Base-by-base conservation (phyloP, 2,888 invertebrate genomes). In the Nephrocerus scutellatus region DNA sequence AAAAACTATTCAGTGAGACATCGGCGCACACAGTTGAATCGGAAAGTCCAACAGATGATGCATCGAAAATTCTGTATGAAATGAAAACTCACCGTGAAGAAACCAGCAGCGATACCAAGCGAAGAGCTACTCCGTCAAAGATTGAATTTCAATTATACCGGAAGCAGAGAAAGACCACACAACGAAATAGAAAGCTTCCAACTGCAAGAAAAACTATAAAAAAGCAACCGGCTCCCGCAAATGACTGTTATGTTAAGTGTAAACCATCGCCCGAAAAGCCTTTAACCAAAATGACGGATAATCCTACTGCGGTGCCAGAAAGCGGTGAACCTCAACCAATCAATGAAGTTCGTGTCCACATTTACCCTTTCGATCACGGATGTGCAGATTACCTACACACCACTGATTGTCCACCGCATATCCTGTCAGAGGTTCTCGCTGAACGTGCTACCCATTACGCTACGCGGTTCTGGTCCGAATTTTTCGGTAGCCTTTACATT, bases 301-400 rank as follows among this genome's bases (percentile, higher is more conserved):
- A n/a, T n/a, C n/a, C n/a, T n/a, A n/a, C n/a, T n/a, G n/a, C n/a
- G n/a, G n/a, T n/a, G n/a, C n/a, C n/a, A n/a, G n/a, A n/a, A n/a
- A 9, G 18, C 1, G 16, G 14, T 20, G 8, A 6, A 12, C 28
- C 5, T 20, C 20, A 14, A 9, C n/a, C 13, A 10, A 5, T 29
- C 6, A 35, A 42, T 2, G 49, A 50, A 25, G 49, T 56, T 0
- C 53, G 54, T 52, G 74, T 79, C 7, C 79, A 80, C 45, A 72
- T 80, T 30, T 81, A 81, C 60, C 79, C 78, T 44, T 81, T 81
- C 49, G 80, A 81, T 55, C 79, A 79, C 52, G 80, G 80, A 30
- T 77, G 76, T 54, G 72, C 76, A 2, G 74, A 75, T 36, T 80
- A 76, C 53, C 74, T 75, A 46, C 69, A 72, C 45, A 80, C 80